phyloP scores from a whole-genome alignment of 1,140 invertebrate species.

The Orussus abietinus region DNA sequence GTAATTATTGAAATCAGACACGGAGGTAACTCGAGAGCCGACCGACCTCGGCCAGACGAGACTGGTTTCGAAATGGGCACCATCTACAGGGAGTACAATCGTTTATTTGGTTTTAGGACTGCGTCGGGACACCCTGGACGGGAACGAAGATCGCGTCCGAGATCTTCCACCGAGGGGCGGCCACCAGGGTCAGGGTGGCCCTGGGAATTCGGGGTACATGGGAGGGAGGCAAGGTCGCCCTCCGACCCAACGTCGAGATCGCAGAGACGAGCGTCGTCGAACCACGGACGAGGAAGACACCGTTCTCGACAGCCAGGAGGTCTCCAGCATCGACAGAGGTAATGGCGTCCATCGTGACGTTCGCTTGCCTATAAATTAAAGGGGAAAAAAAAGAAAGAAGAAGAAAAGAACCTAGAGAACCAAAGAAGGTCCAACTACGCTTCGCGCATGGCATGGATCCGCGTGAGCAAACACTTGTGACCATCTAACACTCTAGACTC shows the following conservation, averaged over 20 bases:
- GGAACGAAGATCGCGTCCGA: conserved; percentile 55
- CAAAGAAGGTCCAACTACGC: conserved; percentile 9
- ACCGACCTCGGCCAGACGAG: too few relatives aligned
- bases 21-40: too few relatives aligned
- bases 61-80: too few relatives aligned
- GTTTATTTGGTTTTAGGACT: conserved; percentile 46
- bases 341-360: too few relatives aligned
- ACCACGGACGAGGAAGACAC: conserved; percentile 77
- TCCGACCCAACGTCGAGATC: conserved; percentile 55
- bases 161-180: conserved; percentile 53
- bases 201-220: conserved; percentile 38
- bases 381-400: too few relatives aligned
- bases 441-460: conserved; percentile 31
- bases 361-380: too few relatives aligned
- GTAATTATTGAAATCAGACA: too few relatives aligned
- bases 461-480: conserved; percentile 48
- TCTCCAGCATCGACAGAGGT: conserved; percentile 76
- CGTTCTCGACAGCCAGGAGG: conserved; percentile 72
- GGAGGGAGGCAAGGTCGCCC: conserved; percentile 43
- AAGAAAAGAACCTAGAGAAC: too few relatives aligned
- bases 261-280: conserved; percentile 62
- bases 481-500: conserved; percentile 47
- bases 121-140: conserved; percentile 58
- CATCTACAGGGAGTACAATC: too few relatives aligned
- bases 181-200: conserved; percentile 38